Evolutionary conservation across 2,797 vertebrate genomes (phyloP).

Genomic region (Schizopygopsis pylzovi): DNA sequence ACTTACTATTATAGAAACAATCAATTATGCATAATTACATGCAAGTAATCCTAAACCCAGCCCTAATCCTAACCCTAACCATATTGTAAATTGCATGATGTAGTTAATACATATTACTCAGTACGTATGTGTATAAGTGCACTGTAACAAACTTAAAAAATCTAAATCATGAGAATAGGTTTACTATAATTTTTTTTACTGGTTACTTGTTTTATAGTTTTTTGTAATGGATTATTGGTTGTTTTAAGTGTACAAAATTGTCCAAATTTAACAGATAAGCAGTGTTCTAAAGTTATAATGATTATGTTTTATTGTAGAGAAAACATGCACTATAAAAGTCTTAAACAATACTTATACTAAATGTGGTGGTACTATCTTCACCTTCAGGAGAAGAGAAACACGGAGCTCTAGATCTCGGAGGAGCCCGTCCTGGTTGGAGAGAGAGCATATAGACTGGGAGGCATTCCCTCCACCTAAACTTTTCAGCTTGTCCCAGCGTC

Average conservation of each 20-base stretch:
- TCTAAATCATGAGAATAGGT: not conserved
- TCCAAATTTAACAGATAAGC: not conserved
- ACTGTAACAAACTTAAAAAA: no score
- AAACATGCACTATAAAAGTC: not conserved
- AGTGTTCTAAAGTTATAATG: not conserved
- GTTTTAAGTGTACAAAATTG: not conserved
- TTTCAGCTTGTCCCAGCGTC: slow-evolving; percentile 79
- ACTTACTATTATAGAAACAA: no score
- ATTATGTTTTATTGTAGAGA: not conserved
- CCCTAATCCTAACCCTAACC: no score
- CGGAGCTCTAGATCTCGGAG: slow-evolving; percentile 64
- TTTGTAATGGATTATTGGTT: not conserved
- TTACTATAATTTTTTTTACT: not conserved
- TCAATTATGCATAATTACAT: no score
- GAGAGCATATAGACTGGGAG: slow-evolving; percentile 78
- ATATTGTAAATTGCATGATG: no score
- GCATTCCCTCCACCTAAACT: slow-evolving; percentile 78
- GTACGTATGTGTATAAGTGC: no score
- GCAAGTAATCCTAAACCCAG: no score
- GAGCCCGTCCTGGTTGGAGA: slow-evolving; percentile 78
- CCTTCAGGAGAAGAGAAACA: slow-evolving; percentile 74
- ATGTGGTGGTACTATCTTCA: not conserved
- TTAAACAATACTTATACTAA: not conserved
- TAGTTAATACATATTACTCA: no score
- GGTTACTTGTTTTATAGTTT: not conserved